Percentiles rank a stretch among this genome's conserved stretches.
These are phyloP conservation scores for Zaprionus tsacasi DNA, from an alignment of 1,140 invertebrate genomes.

Conservation along the genomic window DNA sequence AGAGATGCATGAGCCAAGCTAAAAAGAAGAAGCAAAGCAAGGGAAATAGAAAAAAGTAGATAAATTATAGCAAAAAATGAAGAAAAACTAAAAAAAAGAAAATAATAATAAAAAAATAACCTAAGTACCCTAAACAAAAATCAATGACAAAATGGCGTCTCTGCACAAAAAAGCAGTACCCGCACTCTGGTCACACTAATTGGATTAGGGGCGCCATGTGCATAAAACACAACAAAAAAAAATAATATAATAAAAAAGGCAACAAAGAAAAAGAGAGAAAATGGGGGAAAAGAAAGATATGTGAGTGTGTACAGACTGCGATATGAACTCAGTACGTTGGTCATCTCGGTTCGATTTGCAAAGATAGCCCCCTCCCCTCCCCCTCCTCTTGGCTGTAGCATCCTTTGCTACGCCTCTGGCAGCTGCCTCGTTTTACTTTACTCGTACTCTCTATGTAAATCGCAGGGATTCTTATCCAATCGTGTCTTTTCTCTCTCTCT, in stretches of 20 bases:
- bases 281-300: not conserved
- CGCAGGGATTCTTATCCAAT: slow-evolving; percentile 42
- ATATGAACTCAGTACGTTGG: slow-evolving; percentile 10
- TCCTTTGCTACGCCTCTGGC: not conserved
- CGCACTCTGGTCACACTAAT: slow-evolving; percentile 15
- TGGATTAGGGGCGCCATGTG: slow-evolving; percentile 20
- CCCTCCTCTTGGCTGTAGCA: not conserved
- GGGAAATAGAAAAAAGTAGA: too few relatives aligned
- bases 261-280: not conserved
- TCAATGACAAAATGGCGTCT: slow-evolving; percentile 6
- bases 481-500: slow-evolving; percentile 18
- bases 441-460: slow-evolving; percentile 37
- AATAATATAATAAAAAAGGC: slow-evolving; percentile 4
- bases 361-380: not conserved
- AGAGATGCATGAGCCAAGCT: not conserved
- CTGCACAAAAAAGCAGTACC: not conserved
- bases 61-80: not conserved
- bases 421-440: not conserved
- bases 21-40: too few relatives aligned
- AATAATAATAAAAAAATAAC: not conserved
- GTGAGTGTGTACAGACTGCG: not conserved
- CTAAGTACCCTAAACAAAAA: not conserved
- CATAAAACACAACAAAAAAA: slow-evolving; percentile 4
- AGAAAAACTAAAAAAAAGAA: not conserved
- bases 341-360: slow-evolving; percentile 9